Base-by-base conservation (phyloP, 2,888 invertebrate species). In the Gymnoscelis rufifasciata region DNA sequence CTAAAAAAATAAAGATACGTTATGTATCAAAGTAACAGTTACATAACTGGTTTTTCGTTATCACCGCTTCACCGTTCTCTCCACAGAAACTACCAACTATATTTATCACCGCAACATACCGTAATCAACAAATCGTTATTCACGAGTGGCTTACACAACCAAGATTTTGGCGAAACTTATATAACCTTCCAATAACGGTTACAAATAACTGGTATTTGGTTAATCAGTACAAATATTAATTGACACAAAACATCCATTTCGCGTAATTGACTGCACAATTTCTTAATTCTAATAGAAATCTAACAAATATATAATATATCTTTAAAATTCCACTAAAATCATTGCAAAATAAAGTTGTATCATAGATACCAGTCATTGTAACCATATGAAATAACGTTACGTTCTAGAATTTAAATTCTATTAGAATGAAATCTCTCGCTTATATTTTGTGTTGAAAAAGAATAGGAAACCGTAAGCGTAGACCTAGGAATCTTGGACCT, bases 1-100 rank as follows among this genome's bases (percentile, higher is more conserved):
- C 65, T 65, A 56, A 58, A 51, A 51, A 52, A 46, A 54, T 52
- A 45, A 49, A 39, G 47, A 61, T 61, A 64, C 57, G 52, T 38
- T 43, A 54, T 47, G 48, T 49, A 45, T 24, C 13, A 5, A 7
- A 11, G 56, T 51, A 52, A 52, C 49, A 37, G 40, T 38, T 42
- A 29, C 28, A 6, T 19, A 10, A 36, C 42, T 36, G 29, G 15
- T 12, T 28, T 19, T 14, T 26, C 23, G 19, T 26, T 41, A 15
- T 24, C 37, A 43, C 29, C 7, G 7, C 24, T 12, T 38, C 15
- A 35, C 19, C 10, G 35, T 3, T 10, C 3, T 35, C 3, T 15
- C n/a, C 11, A 19, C n/a, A 10, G 1, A 7, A 10, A 10, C 4
- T 35, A 7, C n/a, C n/a, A 19, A 19, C 7, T 5, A 7, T 13